A percentile compares a stretch with the other conserved stretches of the same genome.
These are phyloP conservation scores for Pluvianellus socialis DNA, from an alignment of 2,113 vertebrate genomes.

Conservation along the genomic window DNA sequence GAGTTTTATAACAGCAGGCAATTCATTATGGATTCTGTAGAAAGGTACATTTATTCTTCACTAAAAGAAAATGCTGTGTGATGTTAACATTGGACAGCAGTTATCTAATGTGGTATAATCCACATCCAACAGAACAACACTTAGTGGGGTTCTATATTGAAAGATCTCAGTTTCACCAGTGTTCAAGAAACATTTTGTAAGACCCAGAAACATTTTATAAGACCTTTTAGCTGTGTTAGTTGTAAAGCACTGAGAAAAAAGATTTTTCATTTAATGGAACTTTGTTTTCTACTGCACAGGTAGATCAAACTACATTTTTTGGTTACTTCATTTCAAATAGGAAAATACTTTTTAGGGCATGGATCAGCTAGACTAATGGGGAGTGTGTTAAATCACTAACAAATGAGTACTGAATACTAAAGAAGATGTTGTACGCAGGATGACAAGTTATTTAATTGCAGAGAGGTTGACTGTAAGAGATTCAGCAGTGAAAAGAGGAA, in stretches of 20 bases:
- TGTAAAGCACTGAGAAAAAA: background rate
- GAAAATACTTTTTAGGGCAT: background rate
- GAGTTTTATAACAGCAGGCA: background rate
- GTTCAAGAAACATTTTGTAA: background rate
- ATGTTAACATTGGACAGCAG: background rate
- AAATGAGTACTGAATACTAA: background rate
- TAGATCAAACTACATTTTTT: background rate
- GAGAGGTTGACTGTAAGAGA: background rate
- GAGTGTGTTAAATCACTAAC: background rate
- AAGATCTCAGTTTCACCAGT: background rate
- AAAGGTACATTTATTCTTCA: background rate
- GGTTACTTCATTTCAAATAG: background rate
- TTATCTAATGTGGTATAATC: background rate
- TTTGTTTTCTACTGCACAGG: background rate
- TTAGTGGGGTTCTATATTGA: background rate
- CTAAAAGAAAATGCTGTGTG: background rate
- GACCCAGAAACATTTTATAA: background rate
- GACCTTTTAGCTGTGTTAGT: background rate
- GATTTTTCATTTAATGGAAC: background rate
- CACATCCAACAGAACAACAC: background rate
- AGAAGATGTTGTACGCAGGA: background rate
- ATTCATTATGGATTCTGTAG: background rate
- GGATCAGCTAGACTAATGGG: background rate
- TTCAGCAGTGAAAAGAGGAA: background rate
- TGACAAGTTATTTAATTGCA: background rate